Evolutionary conservation across 1,140 invertebrate genomes (phyloP).

Genomic region (Platyscapa corneri): DNA sequence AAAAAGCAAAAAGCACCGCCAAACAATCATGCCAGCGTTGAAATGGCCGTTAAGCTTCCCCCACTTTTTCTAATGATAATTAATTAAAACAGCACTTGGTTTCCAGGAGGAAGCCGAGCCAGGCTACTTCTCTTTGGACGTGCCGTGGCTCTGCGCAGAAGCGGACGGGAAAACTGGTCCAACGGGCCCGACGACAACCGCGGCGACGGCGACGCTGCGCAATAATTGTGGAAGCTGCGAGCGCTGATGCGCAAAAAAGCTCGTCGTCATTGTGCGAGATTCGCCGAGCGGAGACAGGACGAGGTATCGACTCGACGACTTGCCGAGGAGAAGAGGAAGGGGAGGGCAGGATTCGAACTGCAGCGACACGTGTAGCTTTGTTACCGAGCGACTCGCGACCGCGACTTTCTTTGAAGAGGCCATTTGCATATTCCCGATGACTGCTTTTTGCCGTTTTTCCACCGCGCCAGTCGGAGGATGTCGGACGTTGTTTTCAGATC

Average conservation of each 20-base stretch:
- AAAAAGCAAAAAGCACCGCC: too few relatives aligned
- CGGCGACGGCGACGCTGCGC: neutral
- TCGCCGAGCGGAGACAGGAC: neutral
- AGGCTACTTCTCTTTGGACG: neutral
- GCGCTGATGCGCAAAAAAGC: neutral
- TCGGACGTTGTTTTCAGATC: neutral
- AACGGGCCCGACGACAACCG: neutral
- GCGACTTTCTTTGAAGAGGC: conserved; percentile 20
- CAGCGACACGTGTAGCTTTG: conserved; percentile 22
- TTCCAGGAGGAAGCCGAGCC: conserved; percentile 12
- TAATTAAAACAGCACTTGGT: conserved; percentile 16
- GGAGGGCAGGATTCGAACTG: neutral
- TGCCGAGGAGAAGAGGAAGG: neutral
- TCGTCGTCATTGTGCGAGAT: neutral
- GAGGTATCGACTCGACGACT: neutral
- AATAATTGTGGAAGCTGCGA: conserved; percentile 11
- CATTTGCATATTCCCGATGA: conserved; percentile 1
- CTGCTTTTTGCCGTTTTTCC: neutral
- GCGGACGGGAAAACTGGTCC: conserved; percentile 26
- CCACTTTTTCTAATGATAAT: conserved; percentile 2
- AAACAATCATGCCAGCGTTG: too few relatives aligned
- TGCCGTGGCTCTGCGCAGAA: neutral
- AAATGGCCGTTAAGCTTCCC: neutral
- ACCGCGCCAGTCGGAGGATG: neutral
- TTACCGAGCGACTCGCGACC: neutral